phyloP scores from a whole-genome alignment of 2,113 vertebrate genomes.

The Potamarius usumacintae region DNA sequence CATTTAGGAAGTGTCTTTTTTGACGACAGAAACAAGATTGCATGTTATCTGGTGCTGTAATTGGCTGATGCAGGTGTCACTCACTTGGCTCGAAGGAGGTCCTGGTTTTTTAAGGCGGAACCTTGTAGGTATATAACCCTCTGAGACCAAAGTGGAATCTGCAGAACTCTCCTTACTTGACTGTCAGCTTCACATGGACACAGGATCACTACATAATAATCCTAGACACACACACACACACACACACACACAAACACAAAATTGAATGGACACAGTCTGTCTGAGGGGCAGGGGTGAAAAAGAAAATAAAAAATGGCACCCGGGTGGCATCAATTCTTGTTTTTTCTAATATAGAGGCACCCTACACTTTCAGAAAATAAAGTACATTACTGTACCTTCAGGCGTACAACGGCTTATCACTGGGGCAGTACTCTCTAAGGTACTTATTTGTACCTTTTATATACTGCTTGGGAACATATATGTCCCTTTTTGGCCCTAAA shows the following conservation, averaged over 20 bases:
- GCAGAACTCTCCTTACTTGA: slow-evolving; percentile 91
- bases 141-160: slow-evolving; percentile 96
- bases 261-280: neutral
- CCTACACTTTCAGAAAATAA: too few relatives aligned
- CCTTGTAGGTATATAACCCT: slow-evolving; percentile 96
- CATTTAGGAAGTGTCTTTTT: neutral
- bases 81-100: slow-evolving; percentile 95
- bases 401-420: too few relatives aligned
- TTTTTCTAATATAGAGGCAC: neutral
- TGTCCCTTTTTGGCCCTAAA: too few relatives aligned
- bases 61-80: slow-evolving; percentile 52
- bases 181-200: slow-evolving; percentile 93
- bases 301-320: neutral
- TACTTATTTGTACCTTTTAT: too few relatives aligned
- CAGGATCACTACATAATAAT: slow-evolving; percentile 96
- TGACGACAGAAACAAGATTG: neutral
- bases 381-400: too few relatives aligned
- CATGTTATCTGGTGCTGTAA: neutral
- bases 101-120: slow-evolving; percentile 94
- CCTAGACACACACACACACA: slow-evolving; percentile 73
- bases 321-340: neutral
- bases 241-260: slow-evolving; percentile 16
- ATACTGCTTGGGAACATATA: too few relatives aligned
- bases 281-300: neutral
- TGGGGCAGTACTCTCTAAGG: too few relatives aligned